Conservation (phyloP, 1,140 invertebrate species). For the Centruroides vittatus region DNA sequence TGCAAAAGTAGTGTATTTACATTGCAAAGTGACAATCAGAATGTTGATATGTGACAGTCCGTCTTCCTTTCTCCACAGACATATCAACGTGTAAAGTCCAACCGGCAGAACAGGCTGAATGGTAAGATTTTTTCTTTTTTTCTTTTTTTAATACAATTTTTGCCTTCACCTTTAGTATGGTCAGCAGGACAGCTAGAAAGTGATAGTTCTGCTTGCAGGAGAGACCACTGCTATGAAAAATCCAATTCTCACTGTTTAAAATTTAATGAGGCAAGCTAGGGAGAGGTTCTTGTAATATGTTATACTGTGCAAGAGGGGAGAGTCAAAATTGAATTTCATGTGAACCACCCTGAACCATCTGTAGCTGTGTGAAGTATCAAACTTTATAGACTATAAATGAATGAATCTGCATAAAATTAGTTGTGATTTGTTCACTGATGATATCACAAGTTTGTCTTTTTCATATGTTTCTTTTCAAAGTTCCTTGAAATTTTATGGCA, state of each 20-base stretch:
- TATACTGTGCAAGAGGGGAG: too few species aligned
- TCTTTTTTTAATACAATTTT: not conserved
- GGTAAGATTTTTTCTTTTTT: constrained; percentile 20
- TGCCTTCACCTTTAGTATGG: not conserved
- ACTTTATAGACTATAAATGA: constrained; percentile 7
- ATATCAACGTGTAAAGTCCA: constrained; percentile 57
- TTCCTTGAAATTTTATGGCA: not conserved
- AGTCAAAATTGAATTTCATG: too few species aligned
- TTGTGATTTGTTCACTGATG: not conserved
- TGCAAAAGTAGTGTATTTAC: too few species aligned
- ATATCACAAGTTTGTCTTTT: too few species aligned
- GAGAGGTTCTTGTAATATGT: not conserved
- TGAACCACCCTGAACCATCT: not conserved
- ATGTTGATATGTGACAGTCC: too few species aligned
- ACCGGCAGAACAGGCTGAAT: constrained; percentile 51
- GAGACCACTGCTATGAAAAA: too few species aligned
- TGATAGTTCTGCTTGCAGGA: not conserved
- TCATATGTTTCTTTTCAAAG: too few species aligned
- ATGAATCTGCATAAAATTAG: constrained; percentile 10
- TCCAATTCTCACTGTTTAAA: not conserved
- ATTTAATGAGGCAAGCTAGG: not conserved
- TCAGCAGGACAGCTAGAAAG: not conserved
- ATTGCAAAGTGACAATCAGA: too few species aligned
- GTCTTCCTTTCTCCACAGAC: constrained; percentile 1
- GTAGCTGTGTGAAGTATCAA: not conserved